Conservation (phyloP, 2,888 invertebrate genomes). For the Drosophila percnosoma region DNA sequence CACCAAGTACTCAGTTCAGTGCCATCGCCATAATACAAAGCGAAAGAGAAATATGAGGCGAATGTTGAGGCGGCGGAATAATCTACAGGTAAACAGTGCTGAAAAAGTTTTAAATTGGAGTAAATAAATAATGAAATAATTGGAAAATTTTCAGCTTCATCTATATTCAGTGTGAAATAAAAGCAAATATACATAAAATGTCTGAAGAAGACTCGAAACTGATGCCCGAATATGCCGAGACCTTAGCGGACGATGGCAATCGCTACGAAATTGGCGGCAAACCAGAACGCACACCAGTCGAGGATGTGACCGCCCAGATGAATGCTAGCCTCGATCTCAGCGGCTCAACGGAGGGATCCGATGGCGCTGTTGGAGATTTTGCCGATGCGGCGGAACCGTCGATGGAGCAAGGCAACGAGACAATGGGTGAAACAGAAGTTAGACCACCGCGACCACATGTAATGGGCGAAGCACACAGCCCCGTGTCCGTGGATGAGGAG, state of each 20-base stretch:
- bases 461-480: constrained; percentile 23
- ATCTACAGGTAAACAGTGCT: not conserved
- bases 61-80: not conserved
- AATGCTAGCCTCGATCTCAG: constrained; percentile 48
- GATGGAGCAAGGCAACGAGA: constrained; percentile 5
- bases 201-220: constrained; percentile 14
- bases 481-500: constrained; percentile 31
- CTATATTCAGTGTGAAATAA: not conserved
- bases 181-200: constrained; percentile 12
- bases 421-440: not conserved
- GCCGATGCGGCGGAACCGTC: constrained; percentile 19
- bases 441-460: not conserved
- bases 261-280: not conserved
- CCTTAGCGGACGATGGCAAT: constrained; percentile 4
- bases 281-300: constrained; percentile 44
- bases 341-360: constrained; percentile 47
- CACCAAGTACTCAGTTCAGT: constrained; percentile 1
- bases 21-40: constrained; percentile 8
- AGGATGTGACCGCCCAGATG: constrained; percentile 40
- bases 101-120: not conserved
- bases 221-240: not conserved
- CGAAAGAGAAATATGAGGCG: not conserved
- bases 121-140: not conserved
- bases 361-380: constrained; percentile 14
- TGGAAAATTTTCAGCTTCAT: not conserved